Percentiles rank a stretch among this genome's conserved stretches.
phyloP scores from a whole-genome alignment of 2,797 vertebrate species.

The Lycodopsis pacificus region DNA sequence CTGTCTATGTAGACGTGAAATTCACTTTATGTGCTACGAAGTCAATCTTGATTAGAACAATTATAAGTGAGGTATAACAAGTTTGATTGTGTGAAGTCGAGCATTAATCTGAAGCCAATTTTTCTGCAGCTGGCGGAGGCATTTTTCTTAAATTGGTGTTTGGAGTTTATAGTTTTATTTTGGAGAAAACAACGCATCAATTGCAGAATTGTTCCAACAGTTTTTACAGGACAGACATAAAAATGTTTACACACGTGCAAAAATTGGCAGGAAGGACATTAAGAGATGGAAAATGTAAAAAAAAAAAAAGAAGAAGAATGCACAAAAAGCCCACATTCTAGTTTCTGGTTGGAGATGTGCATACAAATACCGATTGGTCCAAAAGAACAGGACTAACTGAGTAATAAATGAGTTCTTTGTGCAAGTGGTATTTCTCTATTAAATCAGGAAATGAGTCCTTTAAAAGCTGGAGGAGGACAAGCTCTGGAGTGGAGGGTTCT shows the following conservation, averaged over 20 bases:
- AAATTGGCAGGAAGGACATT: background rate
- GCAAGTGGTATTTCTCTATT: slow-evolving; percentile 32
- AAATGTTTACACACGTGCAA: background rate
- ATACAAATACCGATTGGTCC: slow-evolving; percentile 24
- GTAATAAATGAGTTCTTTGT: slow-evolving; percentile 42
- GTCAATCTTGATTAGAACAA: background rate
- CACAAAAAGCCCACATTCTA: background rate
- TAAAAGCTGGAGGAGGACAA: slow-evolving; percentile 17
- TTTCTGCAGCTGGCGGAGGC: background rate
- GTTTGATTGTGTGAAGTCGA: background rate
- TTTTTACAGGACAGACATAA: background rate
- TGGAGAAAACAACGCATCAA: background rate
- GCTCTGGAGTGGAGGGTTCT: slow-evolving; percentile 29
- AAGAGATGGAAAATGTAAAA: background rate
- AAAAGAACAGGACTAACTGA: slow-evolving; percentile 33
- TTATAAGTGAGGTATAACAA: background rate
- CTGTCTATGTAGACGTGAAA: background rate
- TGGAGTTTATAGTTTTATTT: background rate
- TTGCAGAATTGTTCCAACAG: background rate
- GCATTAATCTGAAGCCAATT: background rate
- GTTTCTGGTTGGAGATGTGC: slow-evolving; percentile 15
- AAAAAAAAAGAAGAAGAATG: background rate
- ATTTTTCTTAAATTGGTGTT: background rate
- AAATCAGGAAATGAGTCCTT: slow-evolving; percentile 34
- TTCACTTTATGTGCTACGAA: background rate